Evolutionary conservation across 92 coral and sea anemone species (phyloP).

Genomic region (Epizoanthus illoricatus): DNA sequence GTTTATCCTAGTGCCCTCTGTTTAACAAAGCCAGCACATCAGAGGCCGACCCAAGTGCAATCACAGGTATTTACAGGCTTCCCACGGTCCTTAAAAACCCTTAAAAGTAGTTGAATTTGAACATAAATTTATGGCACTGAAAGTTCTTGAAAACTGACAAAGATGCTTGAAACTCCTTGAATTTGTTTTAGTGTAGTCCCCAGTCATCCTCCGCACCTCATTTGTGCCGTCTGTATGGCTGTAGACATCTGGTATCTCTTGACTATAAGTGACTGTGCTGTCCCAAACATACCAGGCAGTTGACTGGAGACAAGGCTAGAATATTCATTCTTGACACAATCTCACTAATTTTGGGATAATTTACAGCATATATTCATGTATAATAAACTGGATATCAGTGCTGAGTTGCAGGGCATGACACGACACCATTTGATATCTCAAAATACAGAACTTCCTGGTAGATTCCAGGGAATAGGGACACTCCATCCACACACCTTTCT

Average conservation of each 20-base stretch:
- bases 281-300: not conserved
- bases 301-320: not conserved
- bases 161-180: not conserved
- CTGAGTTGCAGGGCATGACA: not conserved
- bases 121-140: not conserved
- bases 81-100: too few species aligned
- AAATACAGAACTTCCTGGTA: not conserved
- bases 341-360: not conserved
- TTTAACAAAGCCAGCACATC: constrained; percentile 71
- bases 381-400: not conserved
- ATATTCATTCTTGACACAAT: too few species aligned
- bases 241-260: too few species aligned
- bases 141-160: not conserved
- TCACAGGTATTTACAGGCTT: constrained; percentile 33
- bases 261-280: too few species aligned
- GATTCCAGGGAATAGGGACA: too few species aligned
- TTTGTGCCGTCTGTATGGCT: too few species aligned
- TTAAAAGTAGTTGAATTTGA: too few species aligned
- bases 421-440: not conserved
- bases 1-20: constrained; percentile 64
- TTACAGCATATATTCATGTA: not conserved
- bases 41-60: constrained; percentile 62
- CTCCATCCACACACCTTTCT: too few species aligned
- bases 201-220: too few species aligned
- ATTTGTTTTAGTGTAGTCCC: not conserved